Conservation (phyloP, 2,888 invertebrate genomes). For the Priocnemis perturbator region DNA sequence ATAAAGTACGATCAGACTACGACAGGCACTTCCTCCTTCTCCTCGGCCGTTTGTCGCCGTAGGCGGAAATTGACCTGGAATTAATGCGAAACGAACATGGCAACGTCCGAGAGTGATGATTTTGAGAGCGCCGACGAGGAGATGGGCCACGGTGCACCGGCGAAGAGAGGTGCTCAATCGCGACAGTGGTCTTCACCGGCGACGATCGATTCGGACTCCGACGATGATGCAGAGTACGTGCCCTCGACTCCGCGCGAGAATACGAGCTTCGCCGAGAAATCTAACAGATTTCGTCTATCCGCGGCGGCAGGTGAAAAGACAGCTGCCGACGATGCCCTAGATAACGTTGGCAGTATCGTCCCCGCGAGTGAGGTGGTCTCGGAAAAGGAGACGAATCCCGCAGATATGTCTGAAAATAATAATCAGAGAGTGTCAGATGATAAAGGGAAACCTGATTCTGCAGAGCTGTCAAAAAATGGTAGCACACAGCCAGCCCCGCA, state of each 20-base stretch:
- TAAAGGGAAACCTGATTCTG: background rate
- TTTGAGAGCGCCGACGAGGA: constrained; percentile 89
- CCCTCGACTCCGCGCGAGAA: constrained; percentile 36
- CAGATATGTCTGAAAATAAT: background rate
- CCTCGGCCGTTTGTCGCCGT: no score
- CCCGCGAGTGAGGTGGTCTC: background rate
- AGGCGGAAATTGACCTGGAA: no score
- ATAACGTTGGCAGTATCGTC: background rate
- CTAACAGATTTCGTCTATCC: constrained; percentile 13
- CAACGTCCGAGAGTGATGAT: constrained; percentile 85
- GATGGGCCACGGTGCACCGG: constrained; percentile 63
- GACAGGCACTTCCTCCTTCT: no score
- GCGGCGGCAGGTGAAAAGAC: background rate
- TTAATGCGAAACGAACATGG: constrained; percentile 75
- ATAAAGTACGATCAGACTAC: no score
- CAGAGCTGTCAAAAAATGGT: background rate
- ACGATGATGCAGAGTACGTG: constrained; percentile 67
- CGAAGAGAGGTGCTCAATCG: constrained; percentile 22
- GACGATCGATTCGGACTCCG: constrained; percentile 69
- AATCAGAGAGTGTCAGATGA: background rate
- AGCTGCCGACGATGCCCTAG: background rate
- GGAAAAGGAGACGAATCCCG: background rate
- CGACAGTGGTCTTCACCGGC: constrained; percentile 42
- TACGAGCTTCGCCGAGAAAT: constrained; percentile 9
- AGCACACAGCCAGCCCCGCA: background rate